These are phyloP conservation scores for Pteronotus mesoamericanus DNA, from an alignment of 2,797 vertebrate genomes.

Conservation along the genomic window DNA sequence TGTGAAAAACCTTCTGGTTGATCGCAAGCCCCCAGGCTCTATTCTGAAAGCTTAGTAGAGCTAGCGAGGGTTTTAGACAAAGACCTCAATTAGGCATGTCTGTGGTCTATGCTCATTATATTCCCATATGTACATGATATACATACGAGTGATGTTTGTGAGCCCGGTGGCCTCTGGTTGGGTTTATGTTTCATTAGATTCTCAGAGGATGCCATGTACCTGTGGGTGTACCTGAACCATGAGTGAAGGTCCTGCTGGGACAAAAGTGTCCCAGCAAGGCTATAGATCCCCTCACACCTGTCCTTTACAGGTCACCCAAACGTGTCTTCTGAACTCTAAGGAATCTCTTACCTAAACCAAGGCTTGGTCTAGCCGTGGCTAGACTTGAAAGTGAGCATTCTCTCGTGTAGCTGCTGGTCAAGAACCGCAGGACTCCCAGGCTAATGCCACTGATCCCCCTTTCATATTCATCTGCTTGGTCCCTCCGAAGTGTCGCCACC, in stretches of 20 bases:
- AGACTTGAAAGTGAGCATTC: neutral
- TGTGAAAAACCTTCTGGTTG: neutral
- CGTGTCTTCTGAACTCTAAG: neutral
- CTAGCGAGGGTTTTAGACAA: neutral
- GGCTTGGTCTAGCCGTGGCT: neutral
- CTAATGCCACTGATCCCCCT: too few species aligned
- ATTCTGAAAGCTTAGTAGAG: neutral
- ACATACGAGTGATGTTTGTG: neutral
- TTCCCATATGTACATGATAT: accelerated
- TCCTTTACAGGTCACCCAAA: neutral
- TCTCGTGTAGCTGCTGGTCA: neutral
- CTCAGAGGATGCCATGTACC: neutral
- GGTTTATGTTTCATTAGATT: neutral
- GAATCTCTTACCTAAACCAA: neutral
- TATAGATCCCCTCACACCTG: neutral
- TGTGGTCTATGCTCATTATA: neutral
- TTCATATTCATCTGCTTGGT: neutral
- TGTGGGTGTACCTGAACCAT: neutral
- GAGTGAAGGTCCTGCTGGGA: neutral
- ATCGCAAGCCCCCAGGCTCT: neutral
- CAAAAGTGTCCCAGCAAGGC: neutral
- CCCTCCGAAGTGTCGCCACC: neutral
- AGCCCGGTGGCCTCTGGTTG: neutral
- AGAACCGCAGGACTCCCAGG: neutral
- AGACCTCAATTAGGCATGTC: neutral